Evolutionary conservation across 2,888 invertebrate species (phyloP), one percentile per base, ranked within the genome.

Genomic region (Drosophila limbata): DNA sequence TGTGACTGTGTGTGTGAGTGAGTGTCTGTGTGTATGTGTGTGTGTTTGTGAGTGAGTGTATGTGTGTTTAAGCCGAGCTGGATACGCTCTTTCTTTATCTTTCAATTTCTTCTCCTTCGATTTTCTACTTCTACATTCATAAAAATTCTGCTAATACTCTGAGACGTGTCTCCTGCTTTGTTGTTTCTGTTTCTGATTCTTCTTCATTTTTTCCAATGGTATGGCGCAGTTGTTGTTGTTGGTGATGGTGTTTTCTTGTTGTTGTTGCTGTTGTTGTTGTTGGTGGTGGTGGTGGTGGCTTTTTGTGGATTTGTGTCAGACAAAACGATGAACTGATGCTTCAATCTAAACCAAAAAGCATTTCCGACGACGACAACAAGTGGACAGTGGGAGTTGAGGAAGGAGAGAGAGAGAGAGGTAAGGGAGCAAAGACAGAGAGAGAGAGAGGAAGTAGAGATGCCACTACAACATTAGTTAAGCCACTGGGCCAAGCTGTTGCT

Each of bases 181-280:
- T 21, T 39, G 17, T 47, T 11, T 4, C 39, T 19, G 31, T 4
- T 15, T 33, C 21, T 21, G 44, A 11, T 40, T 37, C 15, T 39
- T 17, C 28, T 40, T 45, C 21, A 9, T 57, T 47, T 10, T 59
- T 48, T 91, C 91, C 91, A 90, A 89, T 91, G 91, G 91, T 90
- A 90, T 90, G 86, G 86, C 77, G 81, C 77, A 68, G 75, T 79
- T 88, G 81, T 75, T 65, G 77, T 75, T 81, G 57, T 68, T 77
- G 63, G 52, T 61, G 63, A 37, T 67, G 67, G 21, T 65, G 55
- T 60, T 88, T 72, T 66, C 47, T 44, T 66, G 57, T 74, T 77
- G 68, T 67, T 69, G 55, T 76, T 68, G 52, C 63, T 75, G 64
- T 60, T 63, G 63, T 56, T 70, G 33, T 25, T 60, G 50, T 69